phyloP scores from a whole-genome alignment of 1,140 invertebrate species.

The Pygmarrhopalites habei region DNA sequence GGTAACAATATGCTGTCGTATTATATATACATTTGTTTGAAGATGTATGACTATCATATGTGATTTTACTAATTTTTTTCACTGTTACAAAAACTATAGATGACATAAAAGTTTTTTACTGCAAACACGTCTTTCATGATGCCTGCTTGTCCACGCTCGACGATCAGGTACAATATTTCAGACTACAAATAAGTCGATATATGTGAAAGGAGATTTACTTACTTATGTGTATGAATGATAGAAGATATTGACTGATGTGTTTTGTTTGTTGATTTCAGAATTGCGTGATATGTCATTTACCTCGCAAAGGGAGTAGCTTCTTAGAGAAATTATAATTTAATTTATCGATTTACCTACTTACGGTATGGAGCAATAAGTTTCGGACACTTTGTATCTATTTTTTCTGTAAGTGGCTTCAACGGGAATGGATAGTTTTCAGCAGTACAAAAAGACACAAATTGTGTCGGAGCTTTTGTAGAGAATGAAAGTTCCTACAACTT shows the following conservation, averaged over 20 bases:
- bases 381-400: too few relatives aligned
- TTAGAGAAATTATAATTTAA: slow-evolving; percentile 34
- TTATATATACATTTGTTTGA: too few relatives aligned
- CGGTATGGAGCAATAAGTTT: too few relatives aligned
- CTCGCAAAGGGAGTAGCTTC: slow-evolving; percentile 29
- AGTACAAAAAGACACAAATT: too few relatives aligned
- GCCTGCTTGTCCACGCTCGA: slow-evolving; percentile 58
- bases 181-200: background rate
- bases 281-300: slow-evolving; percentile 36
- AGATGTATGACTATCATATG: too few relatives aligned
- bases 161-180: slow-evolving; percentile 27
- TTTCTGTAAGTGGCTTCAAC: too few relatives aligned
- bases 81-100: too few relatives aligned
- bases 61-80: too few relatives aligned
- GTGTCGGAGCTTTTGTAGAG: too few relatives aligned
- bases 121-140: slow-evolving; percentile 81
- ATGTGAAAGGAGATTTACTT: background rate
- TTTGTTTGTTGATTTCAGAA: slow-evolving; percentile 30
- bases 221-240: background rate
- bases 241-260: background rate
- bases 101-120: slow-evolving; percentile 75
- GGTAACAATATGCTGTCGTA: too few relatives aligned
- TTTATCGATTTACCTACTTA: too few relatives aligned
- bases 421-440: too few relatives aligned
- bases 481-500: background rate